Base-by-base conservation (phyloP, 2,113 vertebrate genomes). In the Potamarius usumacintae region DNA sequence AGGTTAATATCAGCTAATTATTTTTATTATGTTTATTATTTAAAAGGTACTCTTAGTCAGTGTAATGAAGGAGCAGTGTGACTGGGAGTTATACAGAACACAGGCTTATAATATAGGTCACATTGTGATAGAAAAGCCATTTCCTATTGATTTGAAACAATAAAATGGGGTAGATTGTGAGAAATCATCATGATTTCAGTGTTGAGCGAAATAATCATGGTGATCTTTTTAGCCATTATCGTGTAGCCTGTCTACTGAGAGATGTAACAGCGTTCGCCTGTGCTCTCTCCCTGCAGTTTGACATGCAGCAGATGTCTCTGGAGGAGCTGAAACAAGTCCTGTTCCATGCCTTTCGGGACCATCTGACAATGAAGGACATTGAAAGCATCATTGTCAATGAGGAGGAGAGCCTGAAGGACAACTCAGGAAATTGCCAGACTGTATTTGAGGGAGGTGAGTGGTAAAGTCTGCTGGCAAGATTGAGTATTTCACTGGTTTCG, bases 361-460 rank as follows among this genome's bases (percentile, higher is more conserved):
- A 99, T 92, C 92, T 99, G 88, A 99, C 98, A 0, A 99, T 99
- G 98, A 99, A 99, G 95, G 98, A 99, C 95, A 99, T 99, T 0
- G 98, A 99, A 94, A 99, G 98, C 94, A 99, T 99, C 94, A 99
- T 99, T 93, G 98, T 98, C 95, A 99, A 96, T 0, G 98, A 99
- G 93, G 98, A 99, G 91, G 98, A 99, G 94, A 99, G 98, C 91
- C 94, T 99, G 92, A 98, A 99, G 0, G 98, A 99, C 92, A 97
- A 95, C 91, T 97, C 97, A 85, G 97, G 97, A 91, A 99, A 97
- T 94, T 99, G 97, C 93, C 98, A 97, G 76, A 96, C 97, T 0
- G 98, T 99, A 94, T 99, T 98, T 82, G 98, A 99, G 94, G 98
- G 98, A 95, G 96, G 96, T 96, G 87, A 93, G 83, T 83, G 34